These are phyloP conservation scores for Drosophila mayaguana DNA, from an alignment of 2,888 invertebrate species.

Conservation along the genomic window DNA sequence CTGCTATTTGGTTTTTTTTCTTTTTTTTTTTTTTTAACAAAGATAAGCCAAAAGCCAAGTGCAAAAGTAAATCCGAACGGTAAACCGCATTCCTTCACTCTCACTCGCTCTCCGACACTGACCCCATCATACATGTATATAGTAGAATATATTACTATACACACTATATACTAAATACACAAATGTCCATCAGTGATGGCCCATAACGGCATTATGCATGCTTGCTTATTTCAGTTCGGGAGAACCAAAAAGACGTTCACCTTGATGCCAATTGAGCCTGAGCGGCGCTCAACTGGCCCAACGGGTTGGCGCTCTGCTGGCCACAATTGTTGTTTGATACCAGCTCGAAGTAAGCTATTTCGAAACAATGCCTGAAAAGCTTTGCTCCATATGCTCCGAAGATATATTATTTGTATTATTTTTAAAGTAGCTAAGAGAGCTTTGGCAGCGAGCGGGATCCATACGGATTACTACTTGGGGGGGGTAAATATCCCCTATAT, in stretches of 20 bases:
- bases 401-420: neutral
- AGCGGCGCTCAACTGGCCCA: conserved; percentile 22
- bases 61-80: conserved; percentile 14
- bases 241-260: conserved; percentile 31
- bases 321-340: conserved; percentile 7
- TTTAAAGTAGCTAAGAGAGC: neutral
- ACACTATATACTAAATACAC: neutral
- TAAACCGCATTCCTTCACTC: conserved; percentile 8
- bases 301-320: conserved; percentile 35
- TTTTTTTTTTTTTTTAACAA: conserved; percentile 12
- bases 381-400: neutral
- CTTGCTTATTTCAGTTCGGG: conserved; percentile 6
- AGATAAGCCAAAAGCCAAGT: conserved; percentile 38
- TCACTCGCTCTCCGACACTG: neutral
- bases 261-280: conserved; percentile 22
- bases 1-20: conserved; percentile 8
- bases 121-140: conserved; percentile 7
- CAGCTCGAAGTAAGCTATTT: neutral
- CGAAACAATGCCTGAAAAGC: neutral
- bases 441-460: neutral
- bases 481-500: no score
- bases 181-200: neutral
- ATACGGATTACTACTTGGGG: neutral
- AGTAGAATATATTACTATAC: neutral
- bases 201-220: conserved; percentile 14